phyloP scores from a whole-genome alignment of 2,797 vertebrate species.

The Tinamus major region DNA sequence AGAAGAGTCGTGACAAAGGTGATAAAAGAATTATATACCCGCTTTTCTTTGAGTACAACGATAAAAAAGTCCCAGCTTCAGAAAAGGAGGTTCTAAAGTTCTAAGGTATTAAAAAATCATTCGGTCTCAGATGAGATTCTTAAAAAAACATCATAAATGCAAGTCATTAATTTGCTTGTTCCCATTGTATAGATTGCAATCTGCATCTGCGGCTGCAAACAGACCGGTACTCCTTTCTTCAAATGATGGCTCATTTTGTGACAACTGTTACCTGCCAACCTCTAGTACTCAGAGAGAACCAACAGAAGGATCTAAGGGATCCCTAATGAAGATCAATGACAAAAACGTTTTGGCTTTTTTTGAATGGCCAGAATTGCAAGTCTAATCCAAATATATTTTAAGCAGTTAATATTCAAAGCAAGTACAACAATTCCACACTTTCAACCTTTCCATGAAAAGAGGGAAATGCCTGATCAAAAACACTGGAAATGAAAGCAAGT shows the following conservation, averaged over 20 bases:
- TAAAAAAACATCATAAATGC: not conserved
- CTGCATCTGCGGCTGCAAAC: not conserved
- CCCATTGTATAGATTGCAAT: not conserved
- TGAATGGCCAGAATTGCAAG: slow-evolving; percentile 26
- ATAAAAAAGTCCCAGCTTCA: not conserved
- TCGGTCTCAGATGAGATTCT: not conserved
- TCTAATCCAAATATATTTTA: slow-evolving; percentile 19
- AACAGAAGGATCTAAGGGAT: not conserved
- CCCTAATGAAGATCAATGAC: not conserved
- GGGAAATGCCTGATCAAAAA: not conserved
- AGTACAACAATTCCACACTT: not conserved
- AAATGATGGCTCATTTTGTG: not conserved
- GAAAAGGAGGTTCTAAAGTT: not conserved
- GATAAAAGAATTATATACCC: not conserved
- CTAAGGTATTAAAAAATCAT: not conserved
- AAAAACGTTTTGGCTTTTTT: slow-evolving; percentile 34
- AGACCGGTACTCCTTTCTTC: not conserved
- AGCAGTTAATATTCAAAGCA: slow-evolving; percentile 9
- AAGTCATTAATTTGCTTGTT: not conserved
- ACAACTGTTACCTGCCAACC: not conserved
- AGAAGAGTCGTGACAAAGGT: not conserved
- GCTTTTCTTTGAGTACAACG: not conserved
- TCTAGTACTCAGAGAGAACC: not conserved
- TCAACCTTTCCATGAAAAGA: not conserved
- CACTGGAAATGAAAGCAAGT: not conserved